Evolutionary conservation across 2,797 vertebrate species (phyloP).

Genomic region (Pitangus sulphuratus): DNA sequence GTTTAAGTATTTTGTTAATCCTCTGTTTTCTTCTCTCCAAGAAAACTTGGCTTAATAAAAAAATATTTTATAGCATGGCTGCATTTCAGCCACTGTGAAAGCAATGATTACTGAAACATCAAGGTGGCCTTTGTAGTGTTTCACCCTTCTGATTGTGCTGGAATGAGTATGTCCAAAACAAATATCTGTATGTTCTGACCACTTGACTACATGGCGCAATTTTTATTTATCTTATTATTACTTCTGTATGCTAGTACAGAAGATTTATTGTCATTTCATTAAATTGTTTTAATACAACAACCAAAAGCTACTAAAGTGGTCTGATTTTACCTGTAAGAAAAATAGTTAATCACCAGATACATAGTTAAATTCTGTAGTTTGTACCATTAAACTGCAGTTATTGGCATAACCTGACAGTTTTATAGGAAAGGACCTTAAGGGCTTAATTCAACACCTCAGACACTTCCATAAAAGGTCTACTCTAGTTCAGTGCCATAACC

Average conservation of each 20-base stretch:
- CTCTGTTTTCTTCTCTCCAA: not conserved
- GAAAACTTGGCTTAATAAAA: not conserved
- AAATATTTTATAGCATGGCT: not conserved
- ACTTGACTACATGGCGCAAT: not conserved
- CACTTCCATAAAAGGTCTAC: not conserved
- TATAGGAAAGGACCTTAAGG: not conserved
- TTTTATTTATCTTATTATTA: not conserved
- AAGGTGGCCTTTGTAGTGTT: not conserved
- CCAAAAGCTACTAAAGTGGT: not conserved
- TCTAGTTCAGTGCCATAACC: not conserved
- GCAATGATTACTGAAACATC: not conserved
- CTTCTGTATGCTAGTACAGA: not conserved
- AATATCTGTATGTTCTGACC: not conserved
- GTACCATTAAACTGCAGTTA: not conserved
- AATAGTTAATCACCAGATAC: not conserved
- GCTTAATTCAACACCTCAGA: not conserved
- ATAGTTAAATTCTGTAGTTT: not conserved
- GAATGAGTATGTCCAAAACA: not conserved
- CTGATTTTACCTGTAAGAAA: not conserved
- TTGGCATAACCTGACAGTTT: not conserved
- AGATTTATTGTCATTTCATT: not conserved
- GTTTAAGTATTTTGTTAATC: not conserved
- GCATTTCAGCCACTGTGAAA: not conserved
- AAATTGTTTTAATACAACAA: not conserved
- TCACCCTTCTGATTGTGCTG: not conserved